Base-by-base conservation (phyloP, 2,797 vertebrate species). In the Pithecia hirsuta region DNA sequence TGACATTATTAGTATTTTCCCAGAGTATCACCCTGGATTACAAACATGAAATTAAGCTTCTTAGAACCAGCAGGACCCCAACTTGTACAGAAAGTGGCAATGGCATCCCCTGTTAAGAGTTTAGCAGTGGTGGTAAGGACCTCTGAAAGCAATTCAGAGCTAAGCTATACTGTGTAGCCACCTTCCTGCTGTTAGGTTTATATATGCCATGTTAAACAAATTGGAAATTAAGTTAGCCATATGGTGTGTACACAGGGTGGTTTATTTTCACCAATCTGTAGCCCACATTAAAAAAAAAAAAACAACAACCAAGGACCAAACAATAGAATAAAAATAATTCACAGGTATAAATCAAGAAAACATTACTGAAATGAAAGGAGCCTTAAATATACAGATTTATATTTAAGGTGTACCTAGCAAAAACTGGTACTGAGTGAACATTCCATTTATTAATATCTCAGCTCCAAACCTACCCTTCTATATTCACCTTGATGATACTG, bases 41-140 rank as follows among this genome's bases (percentile, higher is more conserved):
- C n/a, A 85, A 89, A 84, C 46, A 91, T 67, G 44, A 95, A 91
- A 95, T 92, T 86, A 46, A 92, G 55, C 20, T 79, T 92, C n/a
- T 61, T 70, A 83, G 28, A 87, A 50, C 36, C 79, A 83, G 1
- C n/a, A 91, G 79, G 46, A 57, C 30, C 15, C 81, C 76, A 50
- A 11, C 17, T 92, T 67, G 48, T 50, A 4, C 44, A 88, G 48
- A 70, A 61, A 93, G 17, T 79, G 48, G 39, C 36, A 72, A 36
- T 30, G 33, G 55, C 41, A 82, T 28, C 41, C 26, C 28, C 17
- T 86, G 13, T 80, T 59, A 57, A 70, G 20, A n/a, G 15, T n/a
- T 85, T 67, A 50, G 19, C 26, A 5, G 30, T 76, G 44, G 52
- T 81, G 14, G 10, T 70, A 48, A n/a, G 61, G 39, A 91, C 17